Conservation (phyloP, 1,140 invertebrate genomes). For the Leptopilina clavipes region DNA sequence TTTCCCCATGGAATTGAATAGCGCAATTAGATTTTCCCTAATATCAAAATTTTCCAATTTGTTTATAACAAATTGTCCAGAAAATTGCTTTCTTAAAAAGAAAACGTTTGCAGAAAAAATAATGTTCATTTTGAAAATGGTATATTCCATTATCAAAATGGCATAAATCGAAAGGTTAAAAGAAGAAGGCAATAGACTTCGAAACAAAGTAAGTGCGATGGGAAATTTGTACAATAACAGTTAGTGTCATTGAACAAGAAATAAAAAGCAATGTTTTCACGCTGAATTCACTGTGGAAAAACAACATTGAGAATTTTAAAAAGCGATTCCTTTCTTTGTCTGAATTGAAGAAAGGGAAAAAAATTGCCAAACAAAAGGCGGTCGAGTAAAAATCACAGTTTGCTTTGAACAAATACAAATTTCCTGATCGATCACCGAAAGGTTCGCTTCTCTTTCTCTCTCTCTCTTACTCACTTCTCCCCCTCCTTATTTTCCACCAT, state of each 20-base stretch:
- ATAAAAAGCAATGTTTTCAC: not conserved
- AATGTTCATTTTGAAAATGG: no score
- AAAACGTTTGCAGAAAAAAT: no score
- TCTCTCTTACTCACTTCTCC: not conserved
- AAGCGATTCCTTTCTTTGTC: not conserved
- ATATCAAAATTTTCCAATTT: no score
- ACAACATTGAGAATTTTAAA: not conserved
- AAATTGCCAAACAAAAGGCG: constrained; percentile 22
- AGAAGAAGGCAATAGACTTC: no score
- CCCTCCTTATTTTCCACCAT: not conserved
- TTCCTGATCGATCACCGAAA: constrained; percentile 10
- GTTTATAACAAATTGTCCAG: no score
- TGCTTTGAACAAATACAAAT: constrained; percentile 32
- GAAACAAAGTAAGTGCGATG: no score
- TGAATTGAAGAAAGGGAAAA: not conserved
- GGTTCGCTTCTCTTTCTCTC: not conserved
- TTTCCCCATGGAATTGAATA: no score
- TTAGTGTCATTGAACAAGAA: not conserved
- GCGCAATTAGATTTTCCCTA: no score
- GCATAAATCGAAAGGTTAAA: no score
- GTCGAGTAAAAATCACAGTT: constrained; percentile 20
- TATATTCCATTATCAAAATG: no score
- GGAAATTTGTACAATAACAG: no score
- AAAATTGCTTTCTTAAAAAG: no score
- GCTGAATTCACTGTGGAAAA: not conserved